These are phyloP conservation scores for Formica aserva DNA, from an alignment of 2,888 invertebrate genomes.

Conservation along the genomic window DNA sequence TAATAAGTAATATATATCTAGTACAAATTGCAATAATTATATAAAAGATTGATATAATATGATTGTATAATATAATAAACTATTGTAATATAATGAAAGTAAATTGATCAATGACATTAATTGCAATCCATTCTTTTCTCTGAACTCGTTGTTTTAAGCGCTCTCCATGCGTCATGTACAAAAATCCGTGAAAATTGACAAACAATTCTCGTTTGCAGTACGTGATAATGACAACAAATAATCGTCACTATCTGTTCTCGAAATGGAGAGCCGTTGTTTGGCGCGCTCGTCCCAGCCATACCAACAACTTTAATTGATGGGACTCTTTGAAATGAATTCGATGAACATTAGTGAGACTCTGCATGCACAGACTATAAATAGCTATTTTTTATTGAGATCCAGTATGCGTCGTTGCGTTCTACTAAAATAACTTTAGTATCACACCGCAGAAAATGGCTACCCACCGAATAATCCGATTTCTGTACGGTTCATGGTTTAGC, in stretches of 20 bases:
- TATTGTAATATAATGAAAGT: background rate
- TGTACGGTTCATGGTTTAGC: conserved; percentile 55
- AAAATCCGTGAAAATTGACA: conserved; percentile 40
- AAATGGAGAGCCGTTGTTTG: conserved; percentile 40
- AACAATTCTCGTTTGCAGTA: conserved; percentile 34
- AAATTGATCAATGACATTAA: background rate
- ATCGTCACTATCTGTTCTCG: conserved; percentile 50
- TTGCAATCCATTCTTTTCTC: conserved; percentile 10
- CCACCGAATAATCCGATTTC: conserved; percentile 71
- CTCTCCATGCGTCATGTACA: conserved; percentile 5
- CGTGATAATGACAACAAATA: conserved; percentile 52
- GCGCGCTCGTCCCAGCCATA: conserved; percentile 37
- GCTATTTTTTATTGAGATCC: conserved; percentile 68
- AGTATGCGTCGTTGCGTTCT: conserved; percentile 64
- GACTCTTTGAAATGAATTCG: conserved; percentile 72
- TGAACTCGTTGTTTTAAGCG: background rate
- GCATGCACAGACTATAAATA: conserved; percentile 68
- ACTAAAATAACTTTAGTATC: conserved; percentile 72
- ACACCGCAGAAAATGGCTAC: conserved; percentile 67
- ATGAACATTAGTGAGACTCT: conserved; percentile 71
- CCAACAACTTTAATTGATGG: conserved; percentile 70
- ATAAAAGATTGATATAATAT: background rate
- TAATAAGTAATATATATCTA: background rate
- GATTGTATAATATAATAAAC: background rate
- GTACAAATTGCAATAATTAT: conserved; percentile 2